phyloP scores from a whole-genome alignment of 64 coral and sea anemone genomes.

The Orbicella faveolata region DNA sequence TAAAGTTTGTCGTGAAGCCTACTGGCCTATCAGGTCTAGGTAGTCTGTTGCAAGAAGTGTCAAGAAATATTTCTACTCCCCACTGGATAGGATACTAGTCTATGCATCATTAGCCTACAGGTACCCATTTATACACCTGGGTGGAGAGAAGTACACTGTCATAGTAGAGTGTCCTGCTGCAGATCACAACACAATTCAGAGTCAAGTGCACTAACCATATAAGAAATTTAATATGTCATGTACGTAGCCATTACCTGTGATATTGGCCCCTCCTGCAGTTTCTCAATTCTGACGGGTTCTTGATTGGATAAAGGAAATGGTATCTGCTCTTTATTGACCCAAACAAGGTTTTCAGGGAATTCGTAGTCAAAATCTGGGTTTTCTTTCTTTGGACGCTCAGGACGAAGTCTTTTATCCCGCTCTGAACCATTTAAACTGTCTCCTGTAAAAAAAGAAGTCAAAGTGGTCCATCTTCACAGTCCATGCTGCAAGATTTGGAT shows the following conservation, averaged over 20 bases:
- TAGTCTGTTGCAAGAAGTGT: too few relatives aligned
- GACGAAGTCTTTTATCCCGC: conserved; percentile 61
- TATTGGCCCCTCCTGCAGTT: neutral
- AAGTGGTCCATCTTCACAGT: too few relatives aligned
- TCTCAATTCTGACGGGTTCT: conserved; percentile 12
- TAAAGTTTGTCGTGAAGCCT: too few relatives aligned
- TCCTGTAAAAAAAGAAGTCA: neutral
- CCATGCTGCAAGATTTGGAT: too few relatives aligned
- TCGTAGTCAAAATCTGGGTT: conserved; percentile 83
- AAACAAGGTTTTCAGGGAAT: conserved; percentile 35
- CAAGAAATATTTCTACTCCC: too few relatives aligned
- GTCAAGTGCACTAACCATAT: neutral
- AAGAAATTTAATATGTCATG: neutral
- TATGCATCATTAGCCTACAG: too few relatives aligned
- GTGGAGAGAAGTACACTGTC: neutral
- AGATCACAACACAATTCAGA: neutral
- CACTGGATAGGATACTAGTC: neutral
- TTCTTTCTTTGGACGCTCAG: conserved; percentile 72
- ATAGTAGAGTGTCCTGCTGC: neutral
- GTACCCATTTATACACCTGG: neutral
- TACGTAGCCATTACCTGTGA: neutral
- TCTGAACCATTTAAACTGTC: conserved; percentile 10
- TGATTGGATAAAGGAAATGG: conserved; percentile 24
- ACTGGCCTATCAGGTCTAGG: too few relatives aligned
- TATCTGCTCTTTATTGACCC: conserved; percentile 29